A percentile compares a stretch with the other conserved stretches of the same genome.
Conservation (phyloP, 2,888 invertebrate genomes). For the Hetaerina titia region DNA sequence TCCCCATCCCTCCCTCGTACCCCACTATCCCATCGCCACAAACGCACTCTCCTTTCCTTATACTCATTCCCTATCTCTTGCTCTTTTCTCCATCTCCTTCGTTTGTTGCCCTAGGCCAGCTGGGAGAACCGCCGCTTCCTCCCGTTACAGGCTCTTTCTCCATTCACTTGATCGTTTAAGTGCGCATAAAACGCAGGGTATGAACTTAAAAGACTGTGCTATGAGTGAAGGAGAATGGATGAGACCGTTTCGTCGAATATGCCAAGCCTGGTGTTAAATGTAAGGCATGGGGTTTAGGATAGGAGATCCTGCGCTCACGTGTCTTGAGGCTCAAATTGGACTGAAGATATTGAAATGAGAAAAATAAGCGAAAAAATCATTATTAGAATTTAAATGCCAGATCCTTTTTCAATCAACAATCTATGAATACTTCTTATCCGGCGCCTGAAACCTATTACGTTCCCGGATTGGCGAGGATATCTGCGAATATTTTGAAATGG, state of each 20-base stretch:
- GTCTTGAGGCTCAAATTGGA: slow-evolving; percentile 25
- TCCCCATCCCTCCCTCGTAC: neutral
- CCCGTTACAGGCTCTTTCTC: neutral
- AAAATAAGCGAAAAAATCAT: neutral
- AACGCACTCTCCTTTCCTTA: too few relatives aligned
- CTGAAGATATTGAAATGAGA: neutral
- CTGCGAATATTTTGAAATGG: too few relatives aligned
- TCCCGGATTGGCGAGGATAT: too few relatives aligned
- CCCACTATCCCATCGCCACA: neutral
- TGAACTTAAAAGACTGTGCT: slow-evolving; percentile 25
- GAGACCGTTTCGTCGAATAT: neutral
- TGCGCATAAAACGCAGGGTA: slow-evolving; percentile 16
- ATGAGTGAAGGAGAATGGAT: neutral
- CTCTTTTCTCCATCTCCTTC: neutral
- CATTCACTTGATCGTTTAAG: neutral
- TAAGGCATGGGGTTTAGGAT: neutral
- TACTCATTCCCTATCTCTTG: neutral
- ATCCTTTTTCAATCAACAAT: neutral
- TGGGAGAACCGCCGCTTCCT: neutral
- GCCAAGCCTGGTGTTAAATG: neutral
- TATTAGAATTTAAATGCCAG: neutral
- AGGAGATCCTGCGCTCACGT: neutral
- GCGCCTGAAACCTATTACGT: neutral
- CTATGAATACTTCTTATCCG: neutral
- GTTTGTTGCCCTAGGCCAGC: neutral